Conservation (phyloP, 2,113 vertebrate species). For the Vulpes lagopus region DNA sequence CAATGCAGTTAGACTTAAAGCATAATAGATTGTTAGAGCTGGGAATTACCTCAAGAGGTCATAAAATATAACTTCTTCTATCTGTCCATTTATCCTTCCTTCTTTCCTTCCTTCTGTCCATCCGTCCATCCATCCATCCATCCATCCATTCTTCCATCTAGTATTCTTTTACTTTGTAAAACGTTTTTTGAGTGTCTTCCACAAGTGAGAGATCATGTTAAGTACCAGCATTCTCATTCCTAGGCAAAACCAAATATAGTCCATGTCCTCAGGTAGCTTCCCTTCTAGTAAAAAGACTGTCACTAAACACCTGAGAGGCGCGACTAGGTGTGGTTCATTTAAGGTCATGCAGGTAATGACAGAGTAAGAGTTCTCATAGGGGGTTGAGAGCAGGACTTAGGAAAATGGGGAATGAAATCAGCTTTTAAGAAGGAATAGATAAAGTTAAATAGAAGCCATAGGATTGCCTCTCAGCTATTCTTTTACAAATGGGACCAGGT, state of each 20-base stretch:
- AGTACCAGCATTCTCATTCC: too few species aligned
- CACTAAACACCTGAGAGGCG: not conserved
- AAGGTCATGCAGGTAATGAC: not conserved
- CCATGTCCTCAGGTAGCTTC: not conserved
- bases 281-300: not conserved
- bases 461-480: not conserved
- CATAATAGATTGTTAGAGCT: not conserved
- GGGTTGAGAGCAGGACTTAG: not conserved
- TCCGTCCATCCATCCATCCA: not conserved
- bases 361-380: not conserved
- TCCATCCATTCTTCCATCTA: not conserved
- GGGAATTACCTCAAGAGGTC: not conserved
- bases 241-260: not conserved
- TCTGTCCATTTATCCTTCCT: not conserved
- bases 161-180: not conserved
- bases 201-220: not conserved
- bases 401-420: not conserved
- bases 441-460: not conserved
- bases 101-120: not conserved
- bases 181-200: not conserved
- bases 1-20: not conserved
- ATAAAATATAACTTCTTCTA: not conserved
- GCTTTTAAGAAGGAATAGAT: not conserved
- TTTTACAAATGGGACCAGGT: too few species aligned
- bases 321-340: not conserved